Evolutionary conservation across 2,888 invertebrate genomes (phyloP), one percentile per base, ranked within the genome.

Genomic region (Epinotia ramella): DNA sequence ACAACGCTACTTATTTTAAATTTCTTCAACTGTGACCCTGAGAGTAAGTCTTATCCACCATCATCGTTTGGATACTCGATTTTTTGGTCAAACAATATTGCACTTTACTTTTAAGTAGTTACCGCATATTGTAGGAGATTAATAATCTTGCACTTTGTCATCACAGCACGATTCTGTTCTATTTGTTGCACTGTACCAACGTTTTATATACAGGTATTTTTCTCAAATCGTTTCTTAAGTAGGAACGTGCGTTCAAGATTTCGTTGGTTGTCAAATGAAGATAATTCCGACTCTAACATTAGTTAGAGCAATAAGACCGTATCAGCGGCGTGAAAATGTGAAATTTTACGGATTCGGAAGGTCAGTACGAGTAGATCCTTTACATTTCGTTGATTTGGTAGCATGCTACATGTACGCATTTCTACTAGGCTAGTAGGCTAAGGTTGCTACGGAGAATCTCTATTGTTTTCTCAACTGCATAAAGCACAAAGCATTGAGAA

Each of bases 331-430:
- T 56, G 67, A 56, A 56, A 56, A 57, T 67, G 2, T 12, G 49
- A 66, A 49, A 66, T 66, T 66, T 53, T 28, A 66, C 65, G 65
- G 65, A 66, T n/a, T 66, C 16, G 9, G 9, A 66, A 66, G 49
- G 65, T 24, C 65, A 28, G n/a, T n/a, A n/a, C n/a, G n/a, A n/a
- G 16, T 13, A 20, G 24, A 63, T 64, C 20, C 24, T 64, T 64
- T 46, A 64, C 18, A 18, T 7, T 64, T n/a, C n/a, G 49, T 24
- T 24, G 24, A 24, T 24, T 24, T 24, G 1, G 24, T 24, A 24
- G 12, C n/a, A 24, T 65, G 24, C 49, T 18, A 18, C 18, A 63
- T 18, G 18, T n/a, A 28, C 60, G 5, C 16, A 28, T 16, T 60
- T 62, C n/a, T 62, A 12, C 40, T 44, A 63, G 63, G 63, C 40